Conservation (phyloP, 2,797 vertebrate genomes). For the Schizothorax lantsangensis region DNA sequence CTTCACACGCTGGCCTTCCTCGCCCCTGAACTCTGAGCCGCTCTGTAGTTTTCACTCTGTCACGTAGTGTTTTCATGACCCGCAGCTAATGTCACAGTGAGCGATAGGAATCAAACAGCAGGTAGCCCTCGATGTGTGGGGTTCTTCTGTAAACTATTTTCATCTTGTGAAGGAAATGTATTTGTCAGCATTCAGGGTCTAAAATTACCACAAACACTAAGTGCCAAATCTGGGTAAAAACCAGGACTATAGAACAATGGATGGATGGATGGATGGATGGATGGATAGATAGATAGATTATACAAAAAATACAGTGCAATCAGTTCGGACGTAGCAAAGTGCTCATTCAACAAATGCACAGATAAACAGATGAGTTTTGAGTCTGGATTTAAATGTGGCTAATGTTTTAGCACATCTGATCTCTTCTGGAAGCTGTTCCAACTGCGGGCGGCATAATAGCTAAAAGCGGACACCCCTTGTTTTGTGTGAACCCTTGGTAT, state of each 20-base stretch:
- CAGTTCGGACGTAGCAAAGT: no score
- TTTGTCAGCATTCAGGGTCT: background rate
- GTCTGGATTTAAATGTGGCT: no score
- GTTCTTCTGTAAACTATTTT: background rate
- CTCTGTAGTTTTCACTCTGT: slow-evolving; percentile 16
- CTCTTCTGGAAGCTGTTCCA: no score
- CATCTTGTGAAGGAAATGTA: background rate
- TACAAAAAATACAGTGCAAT: no score
- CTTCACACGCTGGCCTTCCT: slow-evolving; percentile 23
- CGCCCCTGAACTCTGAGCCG: slow-evolving; percentile 2
- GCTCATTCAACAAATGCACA: no score
- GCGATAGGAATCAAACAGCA: slow-evolving; percentile 25
- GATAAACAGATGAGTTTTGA: no score
- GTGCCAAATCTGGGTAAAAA: background rate
- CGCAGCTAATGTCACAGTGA: background rate
- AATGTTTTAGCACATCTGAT: no score
- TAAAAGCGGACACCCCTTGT: no score
- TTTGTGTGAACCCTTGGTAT: no score
- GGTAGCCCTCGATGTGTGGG: background rate
- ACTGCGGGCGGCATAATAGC: no score
- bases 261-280: background rate
- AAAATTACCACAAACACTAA: background rate
- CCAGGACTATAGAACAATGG: background rate
- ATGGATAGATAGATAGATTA: background rate
- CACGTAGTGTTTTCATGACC: slow-evolving; percentile 38